These are phyloP conservation scores for Chrysomela aeneicollis DNA, from an alignment of 2,888 invertebrate genomes.

Conservation along the genomic window DNA sequence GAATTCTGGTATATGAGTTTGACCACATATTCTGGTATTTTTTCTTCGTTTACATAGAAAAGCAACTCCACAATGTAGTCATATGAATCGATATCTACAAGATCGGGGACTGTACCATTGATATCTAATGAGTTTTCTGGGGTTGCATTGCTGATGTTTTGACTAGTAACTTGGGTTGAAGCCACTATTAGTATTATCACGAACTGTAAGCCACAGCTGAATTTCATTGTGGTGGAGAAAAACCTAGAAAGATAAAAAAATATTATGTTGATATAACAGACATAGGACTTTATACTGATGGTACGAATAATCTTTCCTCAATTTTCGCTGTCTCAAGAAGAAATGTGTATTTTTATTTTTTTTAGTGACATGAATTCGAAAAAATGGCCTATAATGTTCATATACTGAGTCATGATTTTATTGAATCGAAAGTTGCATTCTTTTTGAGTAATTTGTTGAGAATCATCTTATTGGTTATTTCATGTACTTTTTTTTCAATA, in stretches of 20 bases:
- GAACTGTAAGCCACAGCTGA: background rate
- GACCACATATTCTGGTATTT: conserved; percentile 30
- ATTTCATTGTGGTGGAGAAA: background rate
- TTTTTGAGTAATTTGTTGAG: too few species aligned
- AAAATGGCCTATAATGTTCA: too few species aligned
- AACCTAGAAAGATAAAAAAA: background rate
- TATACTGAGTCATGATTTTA: too few species aligned
- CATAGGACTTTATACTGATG: too few species aligned
- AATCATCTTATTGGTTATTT: too few species aligned
- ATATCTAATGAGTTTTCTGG: background rate
- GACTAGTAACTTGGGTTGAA: background rate
- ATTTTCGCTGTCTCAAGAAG: too few species aligned
- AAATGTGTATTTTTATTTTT: too few species aligned
- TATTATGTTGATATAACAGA: background rate
- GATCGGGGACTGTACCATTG: background rate
- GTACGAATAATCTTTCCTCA: too few species aligned
- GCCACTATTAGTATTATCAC: background rate
- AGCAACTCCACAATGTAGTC: conserved; percentile 34
- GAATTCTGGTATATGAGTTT: conserved; percentile 26
- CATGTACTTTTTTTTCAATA: too few species aligned
- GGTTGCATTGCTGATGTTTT: background rate
- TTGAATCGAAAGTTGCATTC: too few species aligned
- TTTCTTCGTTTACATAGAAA: conserved; percentile 31
- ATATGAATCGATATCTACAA: conserved; percentile 8
- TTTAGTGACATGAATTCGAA: too few species aligned